A percentile compares a stretch with the other conserved stretches of the same genome.
Conservation (phyloP, 2,797 vertebrate species). For the Tenualosa ilisha region DNA sequence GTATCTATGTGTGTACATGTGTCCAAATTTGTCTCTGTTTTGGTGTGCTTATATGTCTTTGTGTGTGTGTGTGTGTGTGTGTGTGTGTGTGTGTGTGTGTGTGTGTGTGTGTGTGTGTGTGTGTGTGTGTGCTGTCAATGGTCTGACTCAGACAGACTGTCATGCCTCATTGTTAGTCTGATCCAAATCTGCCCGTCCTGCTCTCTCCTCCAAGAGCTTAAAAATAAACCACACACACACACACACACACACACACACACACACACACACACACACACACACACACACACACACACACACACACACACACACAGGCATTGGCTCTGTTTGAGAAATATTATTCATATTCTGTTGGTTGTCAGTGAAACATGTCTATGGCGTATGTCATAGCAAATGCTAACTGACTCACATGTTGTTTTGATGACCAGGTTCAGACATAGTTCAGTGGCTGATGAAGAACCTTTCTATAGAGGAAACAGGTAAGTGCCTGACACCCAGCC, state of each 20-base stretch:
- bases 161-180: background rate
- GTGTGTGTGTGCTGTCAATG: background rate
- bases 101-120: background rate
- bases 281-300: background rate
- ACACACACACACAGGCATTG: conserved; percentile 31
- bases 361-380: background rate
- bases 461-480: conserved; percentile 90
- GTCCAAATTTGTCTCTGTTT: too few species aligned
- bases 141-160: conserved; percentile 6
- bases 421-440: conserved; percentile 85
- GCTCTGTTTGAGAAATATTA: background rate
- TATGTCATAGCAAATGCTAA: conserved; percentile 18
- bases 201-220: background rate
- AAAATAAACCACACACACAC: background rate
- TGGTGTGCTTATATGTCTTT: conserved; percentile 26
- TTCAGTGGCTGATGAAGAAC: conserved; percentile 95
- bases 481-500: conserved; percentile 56
- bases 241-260: conserved; percentile 7
- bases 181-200: background rate
- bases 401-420: conserved; percentile 56
- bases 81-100: background rate
- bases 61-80: background rate
- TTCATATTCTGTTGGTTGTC: background rate
- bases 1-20: too few species aligned
- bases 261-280: background rate